Percentiles rank a stretch among this genome's conserved stretches.
Conservation (phyloP, 1,140 invertebrate genomes). For the Ylistrum balloti region DNA sequence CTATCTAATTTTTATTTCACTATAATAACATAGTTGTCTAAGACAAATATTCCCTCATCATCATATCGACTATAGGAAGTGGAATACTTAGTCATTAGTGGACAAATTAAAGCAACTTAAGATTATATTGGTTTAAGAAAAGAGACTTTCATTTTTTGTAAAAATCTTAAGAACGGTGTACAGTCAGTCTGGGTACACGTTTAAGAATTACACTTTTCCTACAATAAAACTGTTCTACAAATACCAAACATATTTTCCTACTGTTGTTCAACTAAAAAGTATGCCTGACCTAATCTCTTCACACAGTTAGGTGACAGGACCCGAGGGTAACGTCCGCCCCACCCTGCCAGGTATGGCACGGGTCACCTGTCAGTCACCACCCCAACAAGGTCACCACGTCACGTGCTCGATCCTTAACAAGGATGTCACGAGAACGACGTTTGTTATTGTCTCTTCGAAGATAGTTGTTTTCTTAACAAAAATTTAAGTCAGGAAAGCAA, state of each 20-base stretch:
- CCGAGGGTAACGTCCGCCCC: slow-evolving; percentile 6
- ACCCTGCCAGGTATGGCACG: slow-evolving; percentile 36
- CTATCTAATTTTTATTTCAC: no score
- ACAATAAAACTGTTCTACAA: slow-evolving; percentile 7
- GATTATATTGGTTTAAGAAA: no score
- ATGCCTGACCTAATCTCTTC: not conserved
- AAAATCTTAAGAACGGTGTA: no score
- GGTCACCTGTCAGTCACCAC: slow-evolving; percentile 24
- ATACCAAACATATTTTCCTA: slow-evolving; percentile 26
- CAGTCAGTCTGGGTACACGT: no score
- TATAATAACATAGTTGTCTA: no score
- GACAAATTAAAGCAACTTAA: no score
- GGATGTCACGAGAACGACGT: slow-evolving; percentile 23
- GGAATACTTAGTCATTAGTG: no score
- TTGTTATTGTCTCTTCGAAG: not conserved
- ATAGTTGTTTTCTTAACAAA: slow-evolving; percentile 20
- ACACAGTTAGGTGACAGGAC: slow-evolving; percentile 11
- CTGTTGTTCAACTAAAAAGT: not conserved
- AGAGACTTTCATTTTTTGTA: no score
- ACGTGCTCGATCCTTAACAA: slow-evolving; percentile 21
- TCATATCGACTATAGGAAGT: no score
- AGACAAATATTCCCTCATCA: no score
- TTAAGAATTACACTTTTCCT: not conserved
- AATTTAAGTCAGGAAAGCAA: not conserved
- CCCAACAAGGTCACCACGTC: not conserved